A percentile compares a stretch with the other conserved stretches of the same genome.
phyloP scores from a whole-genome alignment of 2,113 vertebrate species.

The Menura novaehollandiae region DNA sequence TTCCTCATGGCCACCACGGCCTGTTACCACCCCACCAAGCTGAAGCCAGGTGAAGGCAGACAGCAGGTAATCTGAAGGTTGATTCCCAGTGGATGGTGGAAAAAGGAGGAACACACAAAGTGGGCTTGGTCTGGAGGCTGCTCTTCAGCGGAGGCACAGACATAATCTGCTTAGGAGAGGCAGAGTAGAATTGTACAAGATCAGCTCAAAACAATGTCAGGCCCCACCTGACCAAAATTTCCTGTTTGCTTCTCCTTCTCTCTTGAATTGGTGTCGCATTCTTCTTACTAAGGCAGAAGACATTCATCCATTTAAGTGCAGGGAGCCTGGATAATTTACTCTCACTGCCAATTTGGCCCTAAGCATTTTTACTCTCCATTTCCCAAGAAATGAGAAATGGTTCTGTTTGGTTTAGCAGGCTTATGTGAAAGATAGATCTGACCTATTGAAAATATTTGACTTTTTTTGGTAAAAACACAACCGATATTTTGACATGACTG shows the following conservation, averaged over 20 bases:
- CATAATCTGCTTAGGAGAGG: not conserved
- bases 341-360: not conserved
- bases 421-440: slow-evolving; percentile 50
- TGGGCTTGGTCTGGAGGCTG: not conserved
- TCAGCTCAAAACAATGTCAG: not conserved
- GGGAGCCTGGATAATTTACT: slow-evolving; percentile 25
- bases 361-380: slow-evolving; percentile 27
- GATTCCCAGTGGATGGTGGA: fast-evolving
- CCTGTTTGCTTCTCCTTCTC: not conserved
- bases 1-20: not conserved
- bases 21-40: not conserved
- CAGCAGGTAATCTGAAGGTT: not conserved
- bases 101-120: not conserved
- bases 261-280: not conserved
- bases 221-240: not conserved
- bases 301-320: slow-evolving; percentile 26
- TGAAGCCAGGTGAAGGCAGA: not conserved
- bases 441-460: slow-evolving; percentile 48
- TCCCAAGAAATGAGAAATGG: slow-evolving; percentile 42
- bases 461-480: slow-evolving; percentile 21
- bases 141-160: not conserved
- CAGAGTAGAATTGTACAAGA: not conserved
- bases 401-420: slow-evolving; percentile 13
- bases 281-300: not conserved
- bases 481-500: slow-evolving; percentile 18